Percentiles rank a stretch among this genome's conserved stretches.
Conservation (phyloP, 2,113 vertebrate genomes). For the Poeciliopsis retropinna region DNA sequence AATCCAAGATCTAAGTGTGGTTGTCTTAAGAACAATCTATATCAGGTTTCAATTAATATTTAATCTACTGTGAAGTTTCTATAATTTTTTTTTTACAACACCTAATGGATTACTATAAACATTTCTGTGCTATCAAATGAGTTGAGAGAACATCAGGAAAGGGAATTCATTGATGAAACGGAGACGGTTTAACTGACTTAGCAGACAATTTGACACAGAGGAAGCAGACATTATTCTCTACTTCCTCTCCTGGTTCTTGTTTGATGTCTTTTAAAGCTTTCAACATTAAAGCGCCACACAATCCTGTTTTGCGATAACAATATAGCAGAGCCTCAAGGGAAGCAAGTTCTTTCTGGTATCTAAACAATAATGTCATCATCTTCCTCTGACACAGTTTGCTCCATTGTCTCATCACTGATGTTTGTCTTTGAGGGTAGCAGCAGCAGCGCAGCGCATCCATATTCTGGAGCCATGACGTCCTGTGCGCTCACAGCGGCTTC, state of each 20-base stretch:
- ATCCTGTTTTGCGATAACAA: conserved; percentile 42
- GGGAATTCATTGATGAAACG: conserved; percentile 43
- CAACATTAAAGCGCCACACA: conserved; percentile 41
- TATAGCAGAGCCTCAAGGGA: conserved; percentile 32
- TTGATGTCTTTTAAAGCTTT: conserved; percentile 46
- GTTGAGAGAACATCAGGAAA: conserved; percentile 50
- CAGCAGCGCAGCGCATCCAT: conserved; percentile 12
- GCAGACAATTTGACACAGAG: conserved; percentile 54
- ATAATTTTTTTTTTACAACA: too few relatives aligned
- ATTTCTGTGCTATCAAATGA: conserved; percentile 6
- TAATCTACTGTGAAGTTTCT: too few relatives aligned
- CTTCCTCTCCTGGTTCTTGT: conserved; percentile 56
- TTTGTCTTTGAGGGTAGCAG: conserved; percentile 7
- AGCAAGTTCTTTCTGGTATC: conserved; percentile 26
- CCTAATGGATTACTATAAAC: too few relatives aligned
- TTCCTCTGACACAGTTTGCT: conserved; percentile 49
- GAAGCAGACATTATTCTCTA: conserved; percentile 68
- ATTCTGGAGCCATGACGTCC: neutral
- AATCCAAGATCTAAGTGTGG: too few relatives aligned
- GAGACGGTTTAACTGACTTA: conserved; percentile 33
- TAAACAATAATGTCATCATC: conserved; percentile 52
- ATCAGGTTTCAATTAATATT: too few relatives aligned
- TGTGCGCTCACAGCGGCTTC: neutral
- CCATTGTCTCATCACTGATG: conserved; percentile 53
- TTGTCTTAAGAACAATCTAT: too few relatives aligned